These are phyloP conservation scores for Bombyx huttoni DNA, from an alignment of 2,888 invertebrate genomes.

Conservation along the genomic window DNA sequence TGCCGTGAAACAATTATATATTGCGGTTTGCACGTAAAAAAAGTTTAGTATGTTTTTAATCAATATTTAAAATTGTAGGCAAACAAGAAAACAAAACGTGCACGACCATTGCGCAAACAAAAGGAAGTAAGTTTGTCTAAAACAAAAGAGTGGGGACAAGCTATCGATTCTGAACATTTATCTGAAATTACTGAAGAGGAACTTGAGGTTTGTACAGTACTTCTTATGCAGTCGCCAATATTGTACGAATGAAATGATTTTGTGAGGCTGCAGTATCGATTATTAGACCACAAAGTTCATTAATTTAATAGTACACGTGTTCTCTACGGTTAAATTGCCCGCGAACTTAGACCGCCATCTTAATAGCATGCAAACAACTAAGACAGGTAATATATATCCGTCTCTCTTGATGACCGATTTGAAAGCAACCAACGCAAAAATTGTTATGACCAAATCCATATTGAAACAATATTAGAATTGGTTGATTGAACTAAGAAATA, in stretches of 20 bases:
- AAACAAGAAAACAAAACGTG: conserved; percentile 64
- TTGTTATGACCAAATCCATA: neutral
- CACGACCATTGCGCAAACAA: conserved; percentile 72
- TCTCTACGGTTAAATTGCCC: no score
- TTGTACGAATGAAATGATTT: neutral
- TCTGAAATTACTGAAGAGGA: conserved; percentile 95
- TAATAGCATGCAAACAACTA: no score
- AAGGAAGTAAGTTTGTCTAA: conserved; percentile 95
- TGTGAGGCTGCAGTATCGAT: no score
- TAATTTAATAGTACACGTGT: no score
- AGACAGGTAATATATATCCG: no score
- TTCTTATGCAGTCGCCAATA: neutral
- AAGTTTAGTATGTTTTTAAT: neutral
- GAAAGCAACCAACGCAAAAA: neutral
- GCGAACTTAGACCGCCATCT: no score
- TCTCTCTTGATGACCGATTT: neutral
- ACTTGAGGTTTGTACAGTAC: conserved; percentile 77
- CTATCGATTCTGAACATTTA: conserved; percentile 93
- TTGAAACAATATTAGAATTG: no score
- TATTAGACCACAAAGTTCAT: no score
- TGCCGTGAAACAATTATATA: no score
- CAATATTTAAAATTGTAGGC: conserved; percentile 31
- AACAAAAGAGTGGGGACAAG: conserved; percentile 97
- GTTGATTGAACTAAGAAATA: no score
- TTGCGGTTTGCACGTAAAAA: neutral